Percentiles rank a stretch among this genome's conserved stretches.
phyloP scores from a whole-genome alignment of 2,888 invertebrate genomes.

The Drosophila cognata region DNA sequence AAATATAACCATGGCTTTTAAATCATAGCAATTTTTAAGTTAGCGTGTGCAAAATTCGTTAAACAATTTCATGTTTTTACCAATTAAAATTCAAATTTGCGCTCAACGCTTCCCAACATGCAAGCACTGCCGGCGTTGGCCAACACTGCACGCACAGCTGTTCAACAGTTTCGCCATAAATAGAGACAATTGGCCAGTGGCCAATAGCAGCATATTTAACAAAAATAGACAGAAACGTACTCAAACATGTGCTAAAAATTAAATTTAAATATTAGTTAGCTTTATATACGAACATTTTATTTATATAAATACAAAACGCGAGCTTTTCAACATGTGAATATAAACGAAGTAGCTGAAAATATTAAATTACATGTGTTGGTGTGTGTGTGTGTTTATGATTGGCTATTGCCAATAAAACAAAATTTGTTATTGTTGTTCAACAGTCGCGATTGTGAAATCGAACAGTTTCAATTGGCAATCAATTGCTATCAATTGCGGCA shows the following conservation, averaged over 20 bases:
- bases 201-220: constrained; percentile 9
- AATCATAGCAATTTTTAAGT: neutral
- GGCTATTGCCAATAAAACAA: constrained; percentile 32
- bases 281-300: neutral
- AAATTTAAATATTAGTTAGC: constrained; percentile 15
- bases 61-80: neutral
- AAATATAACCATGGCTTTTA: constrained; percentile 1
- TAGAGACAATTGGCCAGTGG: constrained; percentile 41
- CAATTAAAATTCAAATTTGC: constrained; percentile 21
- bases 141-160: constrained; percentile 51
- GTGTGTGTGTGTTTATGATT: constrained; percentile 17
- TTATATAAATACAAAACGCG: neutral
- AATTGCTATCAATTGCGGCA: constrained; percentile 35
- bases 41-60: constrained; percentile 1
- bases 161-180: constrained; percentile 48
- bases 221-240: constrained; percentile 24
- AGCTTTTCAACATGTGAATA: constrained; percentile 11
- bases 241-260: constrained; percentile 24
- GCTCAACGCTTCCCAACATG: constrained; percentile 9
- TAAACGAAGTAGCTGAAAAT: constrained; percentile 4
- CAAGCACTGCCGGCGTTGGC: neutral
- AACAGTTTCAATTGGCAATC: constrained; percentile 9
- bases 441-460: neutral
- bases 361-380: constrained; percentile 6
- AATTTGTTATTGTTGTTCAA: constrained; percentile 30